Evolutionary conservation across 2,888 invertebrate species (phyloP).

Genomic region (Calliphora vomitoria): DNA sequence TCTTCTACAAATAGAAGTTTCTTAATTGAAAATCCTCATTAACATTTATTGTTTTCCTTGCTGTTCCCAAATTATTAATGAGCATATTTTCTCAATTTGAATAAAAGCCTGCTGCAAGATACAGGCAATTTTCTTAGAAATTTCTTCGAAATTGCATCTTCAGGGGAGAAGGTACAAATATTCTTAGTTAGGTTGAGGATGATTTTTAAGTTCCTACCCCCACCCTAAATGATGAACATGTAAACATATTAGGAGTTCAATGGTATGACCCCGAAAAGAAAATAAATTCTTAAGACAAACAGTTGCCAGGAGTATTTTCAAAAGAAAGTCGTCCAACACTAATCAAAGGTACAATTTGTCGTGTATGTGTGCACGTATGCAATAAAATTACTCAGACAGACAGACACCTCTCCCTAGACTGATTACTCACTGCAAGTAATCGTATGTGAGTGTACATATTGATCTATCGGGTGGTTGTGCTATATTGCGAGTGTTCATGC

Average conservation of each 20-base stretch:
- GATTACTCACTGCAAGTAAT: constrained; percentile 24
- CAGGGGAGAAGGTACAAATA: constrained; percentile 5
- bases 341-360: constrained; percentile 53
- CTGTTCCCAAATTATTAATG: constrained; percentile 31
- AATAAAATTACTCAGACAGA: neutral
- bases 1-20: constrained; percentile 23
- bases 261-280: constrained; percentile 47
- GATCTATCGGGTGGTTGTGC: constrained; percentile 70
- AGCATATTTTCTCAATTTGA: constrained; percentile 39
- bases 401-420: neutral
- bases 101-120: constrained; percentile 61
- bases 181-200: neutral
- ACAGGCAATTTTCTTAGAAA: constrained; percentile 51
- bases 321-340: constrained; percentile 55
- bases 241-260: constrained; percentile 52
- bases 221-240: constrained; percentile 47
- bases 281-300: constrained; percentile 35
- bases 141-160: constrained; percentile 14
- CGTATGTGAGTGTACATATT: constrained; percentile 41
- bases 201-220: constrained; percentile 35
- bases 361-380: constrained; percentile 21
- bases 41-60: constrained; percentile 27
- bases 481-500: neutral
- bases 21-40: constrained; percentile 53
- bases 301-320: constrained; percentile 42